Evolutionary conservation across 2,797 vertebrate species (phyloP), one percentile per base, ranked within the genome.

Genomic region (Coilia nasus): DNA sequence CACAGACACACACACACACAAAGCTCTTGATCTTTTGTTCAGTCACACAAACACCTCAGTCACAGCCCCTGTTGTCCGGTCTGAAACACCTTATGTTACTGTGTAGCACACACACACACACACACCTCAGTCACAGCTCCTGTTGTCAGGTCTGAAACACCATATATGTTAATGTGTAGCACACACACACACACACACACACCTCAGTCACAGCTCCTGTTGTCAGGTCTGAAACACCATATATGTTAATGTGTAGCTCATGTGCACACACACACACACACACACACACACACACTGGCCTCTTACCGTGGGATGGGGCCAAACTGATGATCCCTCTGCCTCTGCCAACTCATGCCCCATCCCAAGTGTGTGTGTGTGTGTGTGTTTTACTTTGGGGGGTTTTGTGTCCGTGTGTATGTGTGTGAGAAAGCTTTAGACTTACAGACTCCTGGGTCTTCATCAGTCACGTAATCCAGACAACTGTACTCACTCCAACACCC

Each of bases 401-500:
- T 41, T 2, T 41, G 35, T 41, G 35, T 41, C 2, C 5, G 35
- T 41, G 35, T 41, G 35, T 41, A 5, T 41, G 35, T 62, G 23
- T 28, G 60, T 11, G 9, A 28, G 23, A 64, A 64, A 28, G 11
- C 87, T 87, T 86, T 87, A 89, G 87, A 87, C 85, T 84, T 83
- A 21, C 82, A 89, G 90, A 82, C 88, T 89, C 89, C 90, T 84
- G 84, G 84, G 86, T 83, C 82, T 89, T 89, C 89, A 90, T 90
- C 88, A 89, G 81, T 89, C 88, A 89, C 83, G 87, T 86, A 83
- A 17, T 83, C 82, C 84, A 86, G 84, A 89, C 88, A 89, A 88
- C 88, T 89, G 89, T 85, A 41, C 88, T 84, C 85, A 85, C 83
- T 83, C 83, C 82, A 85, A 88, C 75, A 81, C 47, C 87, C 83